Evolutionary conservation across 2,888 invertebrate genomes (phyloP).

Genomic region (Lepetodrilus schrolli): DNA sequence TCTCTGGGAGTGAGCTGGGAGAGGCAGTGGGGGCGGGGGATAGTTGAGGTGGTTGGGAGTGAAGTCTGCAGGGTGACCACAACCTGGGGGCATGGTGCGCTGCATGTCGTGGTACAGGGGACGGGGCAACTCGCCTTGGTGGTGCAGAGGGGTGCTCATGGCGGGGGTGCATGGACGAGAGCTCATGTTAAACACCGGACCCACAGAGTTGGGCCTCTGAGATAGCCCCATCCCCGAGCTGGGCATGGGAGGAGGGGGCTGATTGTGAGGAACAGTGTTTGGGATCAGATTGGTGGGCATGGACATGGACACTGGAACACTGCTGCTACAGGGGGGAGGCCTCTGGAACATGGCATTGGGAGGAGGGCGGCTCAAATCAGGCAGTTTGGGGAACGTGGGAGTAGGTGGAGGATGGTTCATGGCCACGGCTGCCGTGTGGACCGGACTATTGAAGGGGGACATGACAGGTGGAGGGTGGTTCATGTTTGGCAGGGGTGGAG

Average conservation of each 20-base stretch:
- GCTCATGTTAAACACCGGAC: not conserved
- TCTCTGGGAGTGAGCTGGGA: slow-evolving; percentile 8
- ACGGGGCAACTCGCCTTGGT: slow-evolving; percentile 10
- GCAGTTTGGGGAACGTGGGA: not conserved
- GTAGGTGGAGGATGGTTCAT: slow-evolving; percentile 1
- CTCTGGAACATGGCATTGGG: not conserved
- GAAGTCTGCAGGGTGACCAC: not conserved
- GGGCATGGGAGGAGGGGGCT: slow-evolving; percentile 25
- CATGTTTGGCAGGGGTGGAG: not conserved
- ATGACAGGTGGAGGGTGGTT: not conserved
- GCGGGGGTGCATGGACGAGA: slow-evolving; percentile 3
- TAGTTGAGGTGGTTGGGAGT: not conserved
- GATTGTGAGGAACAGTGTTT: slow-evolving; percentile 19
- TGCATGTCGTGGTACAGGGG: slow-evolving; percentile 1
- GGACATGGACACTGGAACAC: not conserved
- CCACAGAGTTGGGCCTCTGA: slow-evolving; percentile 12
- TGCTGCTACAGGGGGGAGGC: slow-evolving; percentile 23
- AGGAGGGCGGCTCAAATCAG: not conserved
- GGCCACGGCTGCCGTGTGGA: not conserved
- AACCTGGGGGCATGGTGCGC: not conserved
- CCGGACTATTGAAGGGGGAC: not conserved
- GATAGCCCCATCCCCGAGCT: not conserved
- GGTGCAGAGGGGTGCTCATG: not conserved
- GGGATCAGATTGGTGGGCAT: slow-evolving; percentile 28
- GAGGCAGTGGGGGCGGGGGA: not conserved